Base-by-base conservation (phyloP, 2,113 vertebrate genomes). In the Megatriorchis doriae region DNA sequence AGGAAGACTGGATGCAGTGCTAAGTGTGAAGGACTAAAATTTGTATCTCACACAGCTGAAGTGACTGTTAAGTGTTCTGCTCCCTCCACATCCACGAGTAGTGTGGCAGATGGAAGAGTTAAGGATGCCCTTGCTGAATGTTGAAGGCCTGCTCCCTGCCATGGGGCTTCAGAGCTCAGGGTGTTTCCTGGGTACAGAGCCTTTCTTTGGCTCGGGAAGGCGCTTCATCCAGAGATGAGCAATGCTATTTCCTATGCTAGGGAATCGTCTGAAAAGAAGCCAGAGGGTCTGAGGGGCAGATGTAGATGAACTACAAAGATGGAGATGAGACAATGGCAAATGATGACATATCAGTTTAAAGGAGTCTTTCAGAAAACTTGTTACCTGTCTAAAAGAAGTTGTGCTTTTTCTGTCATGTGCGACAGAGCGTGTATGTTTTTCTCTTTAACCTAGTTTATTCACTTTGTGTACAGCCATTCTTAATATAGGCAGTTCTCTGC, bases 71-170 rank as follows among this genome's bases (percentile, higher is more conserved):
- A 53, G 18, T 32, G 34, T 47, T 56, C 31, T 62, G 12, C 34
- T 71, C 19, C 17, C 16, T 93, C 16, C 16, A 4, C 19, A 52
- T 74, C n/a, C 5, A 0, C 0, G 4, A 4, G 2, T 1, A 65
- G 7, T 19, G 14, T 26, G 31, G 8, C 10, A 26, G 31, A 40
- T 40, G 9, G 7, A 18, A n/a, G 45, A 34, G 27, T 25, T 62
- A 38, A 48, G 45, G 22, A 21, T 62, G 25, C 13, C 29, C 34
- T 55, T 78, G 47, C 11, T 81, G 22, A 12, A 15, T 40, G 32
- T 9, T 73, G 45, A 67, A 66, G 55, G 21, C 38, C 21, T 59
- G 8, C 11, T 45, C 16, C 6, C 40, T 86, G 42, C 38, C 1
- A 2, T 22, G 25, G 8, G 18, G 10, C 36, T 81, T 90, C 2